Evolutionary conservation across 2,888 invertebrate species (phyloP), one percentile per base, ranked within the genome.

Genomic region (Tuta absoluta): DNA sequence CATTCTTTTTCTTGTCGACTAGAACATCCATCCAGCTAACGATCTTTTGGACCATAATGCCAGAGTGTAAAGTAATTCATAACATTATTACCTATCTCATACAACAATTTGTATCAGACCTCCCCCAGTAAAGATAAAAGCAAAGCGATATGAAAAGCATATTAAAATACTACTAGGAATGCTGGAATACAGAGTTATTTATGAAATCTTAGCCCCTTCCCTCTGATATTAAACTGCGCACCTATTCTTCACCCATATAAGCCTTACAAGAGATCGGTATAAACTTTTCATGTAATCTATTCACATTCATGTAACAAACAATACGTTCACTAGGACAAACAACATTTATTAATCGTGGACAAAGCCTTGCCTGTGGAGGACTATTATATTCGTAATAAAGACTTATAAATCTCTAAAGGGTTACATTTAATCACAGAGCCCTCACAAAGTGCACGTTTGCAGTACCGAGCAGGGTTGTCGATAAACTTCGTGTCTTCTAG

Each of bases 381-480:
- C 67, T 70, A 67, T 72, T 72, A 72, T 72, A 75, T 80, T 80
- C 78, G 85, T 83, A 88, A 87, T 89, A 88, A 88, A 85, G 87
- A 86, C 89, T 83, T 89, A 89, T 91, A 91, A 90, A 91, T 91
- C 89, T 89, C 79, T 70, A 72, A 72, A 77, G 79, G 81, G 83
- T 87, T 85, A 85, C 85, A 89, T 91, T 90, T 90, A 90, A 90
- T 90, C 88, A 89, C 84, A 77, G 75, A 79, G 83, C 79, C 80
- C 85, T 84, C 84, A 82, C 84, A 82, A 82, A 82, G 81, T 75
- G 86, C 85, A 85, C 85, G 85, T 84, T 86, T 81, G 51, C 53
- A 53, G 37, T 53, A n/a, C 14, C 11, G 4, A 49, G 49, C 38
- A 58, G 58, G 38, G 38, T 21, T 58, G 58, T 2, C 37, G 12